Evolutionary conservation across 2,113 vertebrate genomes (phyloP), one percentile per base, ranked within the genome.

Genomic region (Hiodon alosoides): DNA sequence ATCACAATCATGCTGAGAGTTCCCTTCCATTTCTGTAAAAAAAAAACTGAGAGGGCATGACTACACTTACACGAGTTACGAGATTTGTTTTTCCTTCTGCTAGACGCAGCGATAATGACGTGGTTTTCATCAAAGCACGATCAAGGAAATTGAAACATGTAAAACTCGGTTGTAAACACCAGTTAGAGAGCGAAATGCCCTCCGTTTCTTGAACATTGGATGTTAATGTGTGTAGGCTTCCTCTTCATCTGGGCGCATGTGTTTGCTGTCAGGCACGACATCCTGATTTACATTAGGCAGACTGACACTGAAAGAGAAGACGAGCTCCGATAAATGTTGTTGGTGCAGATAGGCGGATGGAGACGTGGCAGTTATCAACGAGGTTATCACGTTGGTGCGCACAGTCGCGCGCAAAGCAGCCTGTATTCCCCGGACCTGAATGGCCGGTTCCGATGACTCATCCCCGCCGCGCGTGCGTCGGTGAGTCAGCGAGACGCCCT

Each of bases 401-500:
- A 31, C 64, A 11, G 17, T 47, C 64, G 4, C 3, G 16, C 16
- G 50, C 51, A 6, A 0, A 5, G 50, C 31, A 5, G 7, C 51
- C 66, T 4, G 66, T 67, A 31, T 67, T 17, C 46, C 31, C 46
- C 48, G 58, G 9, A 53, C 2, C 9, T 51, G 31, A 68, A n/a
- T 48, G 47, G 7, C 66, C 48, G 4, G 66, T 8, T 13, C 3
- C 4, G 67, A 52, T 68, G 67, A 68, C 67, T 68, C 67, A 68
- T 53, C 67, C 50, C 1, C 50, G 4, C 48, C 7, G 14, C 13
- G 11, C 14, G 50, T 69, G 67, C 14, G n/a, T 14, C 4, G 53
- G 50, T 53, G 64, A 66, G 64, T 66, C 64, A 66, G 64, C 31
- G 62, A 62, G 14, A 48, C 8, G 51, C 47, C 47, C 66, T 68